phyloP scores from a whole-genome alignment of 1,140 invertebrate species.

The Oppia nitens region DNA sequence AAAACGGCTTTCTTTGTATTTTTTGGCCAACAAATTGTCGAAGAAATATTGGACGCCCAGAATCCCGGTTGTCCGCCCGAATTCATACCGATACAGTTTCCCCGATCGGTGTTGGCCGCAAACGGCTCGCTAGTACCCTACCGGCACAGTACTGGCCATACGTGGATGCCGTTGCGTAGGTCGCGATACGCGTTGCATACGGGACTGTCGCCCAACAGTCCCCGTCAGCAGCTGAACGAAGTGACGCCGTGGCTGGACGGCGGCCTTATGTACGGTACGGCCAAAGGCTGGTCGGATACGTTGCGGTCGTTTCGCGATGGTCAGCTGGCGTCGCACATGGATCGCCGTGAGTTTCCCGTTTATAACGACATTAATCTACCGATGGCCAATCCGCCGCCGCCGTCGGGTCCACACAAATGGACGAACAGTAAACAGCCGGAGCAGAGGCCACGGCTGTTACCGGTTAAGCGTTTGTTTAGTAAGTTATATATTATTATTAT shows the following conservation, averaged over 20 bases:
- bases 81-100: constrained; percentile 39
- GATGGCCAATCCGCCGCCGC: constrained; percentile 41
- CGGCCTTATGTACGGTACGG: constrained; percentile 39
- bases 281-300: constrained; percentile 39
- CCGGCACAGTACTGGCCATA: constrained; percentile 23
- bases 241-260: constrained; percentile 44
- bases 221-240: constrained; percentile 42
- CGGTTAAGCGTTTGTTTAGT: not conserved
- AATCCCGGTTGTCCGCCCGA: constrained; percentile 38
- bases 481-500: not conserved
- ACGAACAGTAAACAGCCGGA: not conserved
- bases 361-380: constrained; percentile 35
- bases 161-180: constrained; percentile 33
- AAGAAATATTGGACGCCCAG: constrained; percentile 44
- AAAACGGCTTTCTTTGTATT: constrained; percentile 47
- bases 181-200: constrained; percentile 34
- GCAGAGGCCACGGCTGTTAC: not conserved
- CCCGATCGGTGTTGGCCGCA: constrained; percentile 26
- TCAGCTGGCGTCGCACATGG: constrained; percentile 18
- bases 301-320: constrained; percentile 33
- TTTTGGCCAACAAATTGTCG: constrained; percentile 47
- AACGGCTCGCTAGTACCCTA: constrained; percentile 18
- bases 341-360: constrained; percentile 31
- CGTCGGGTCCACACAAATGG: constrained; percentile 22
- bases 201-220: constrained; percentile 37